Evolutionary conservation across 23 tunicate species (phyloP).

Genomic region (Styela plicata): DNA sequence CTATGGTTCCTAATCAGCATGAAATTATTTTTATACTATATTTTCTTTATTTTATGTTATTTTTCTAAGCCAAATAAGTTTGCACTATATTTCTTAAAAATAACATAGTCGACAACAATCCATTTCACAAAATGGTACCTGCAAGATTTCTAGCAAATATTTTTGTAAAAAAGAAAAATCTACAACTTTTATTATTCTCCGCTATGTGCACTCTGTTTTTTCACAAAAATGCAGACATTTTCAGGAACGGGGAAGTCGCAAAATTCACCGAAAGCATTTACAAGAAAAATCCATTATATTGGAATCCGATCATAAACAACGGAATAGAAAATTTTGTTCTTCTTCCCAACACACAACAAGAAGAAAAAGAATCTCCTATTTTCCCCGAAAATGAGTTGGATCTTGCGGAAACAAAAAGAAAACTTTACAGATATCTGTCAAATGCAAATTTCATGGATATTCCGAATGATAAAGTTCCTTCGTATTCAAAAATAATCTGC

Average conservation of each 20-base stretch:
- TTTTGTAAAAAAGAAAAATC: neutral
- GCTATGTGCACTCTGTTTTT: neutral
- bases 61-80: too few species aligned
- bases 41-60: too few species aligned
- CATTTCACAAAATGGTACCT: too few species aligned
- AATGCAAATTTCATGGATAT: slow-evolving; percentile 4
- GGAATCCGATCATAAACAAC: neutral
- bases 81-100: too few species aligned
- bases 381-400: neutral
- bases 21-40: too few species aligned
- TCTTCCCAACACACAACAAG: neutral
- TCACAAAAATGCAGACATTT: neutral
- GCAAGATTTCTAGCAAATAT: neutral
- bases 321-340: neutral
- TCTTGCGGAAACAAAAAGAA: neutral
- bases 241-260: neutral
- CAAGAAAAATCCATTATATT: neutral
- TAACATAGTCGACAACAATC: too few species aligned
- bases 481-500: slow-evolving; percentile 6
- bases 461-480: neutral
- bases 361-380: neutral
- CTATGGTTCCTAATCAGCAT: too few species aligned
- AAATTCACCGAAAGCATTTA: neutral
- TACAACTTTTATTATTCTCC: neutral
- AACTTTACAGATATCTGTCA: neutral